phyloP scores from a whole-genome alignment of 2,113 vertebrate genomes.

The Melanotaenia duboulayi region DNA sequence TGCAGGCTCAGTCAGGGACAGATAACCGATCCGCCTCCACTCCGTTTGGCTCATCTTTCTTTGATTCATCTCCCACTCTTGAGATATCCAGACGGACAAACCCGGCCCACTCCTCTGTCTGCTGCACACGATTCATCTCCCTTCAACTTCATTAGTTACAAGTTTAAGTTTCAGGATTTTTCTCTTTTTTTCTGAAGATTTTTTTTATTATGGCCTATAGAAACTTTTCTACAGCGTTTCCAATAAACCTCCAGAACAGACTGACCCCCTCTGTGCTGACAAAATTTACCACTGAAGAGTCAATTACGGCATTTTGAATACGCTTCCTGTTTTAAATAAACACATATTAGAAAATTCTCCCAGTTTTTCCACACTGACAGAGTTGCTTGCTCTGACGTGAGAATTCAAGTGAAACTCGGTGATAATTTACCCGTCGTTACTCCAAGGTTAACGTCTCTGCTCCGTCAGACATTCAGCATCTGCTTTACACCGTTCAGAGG shows the following conservation, averaged over 20 bases:
- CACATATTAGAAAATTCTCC: too few relatives aligned
- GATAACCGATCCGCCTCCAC: conserved; percentile 60
- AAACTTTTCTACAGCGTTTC: conserved; percentile 10
- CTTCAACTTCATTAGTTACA: conserved; percentile 36
- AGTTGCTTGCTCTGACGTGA: background rate
- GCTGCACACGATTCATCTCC: conserved; percentile 54
- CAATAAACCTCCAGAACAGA: background rate
- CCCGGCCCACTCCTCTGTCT: conserved; percentile 63
- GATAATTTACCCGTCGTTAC: background rate
- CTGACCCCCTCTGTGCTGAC: background rate
- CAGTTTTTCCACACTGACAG: too few relatives aligned
- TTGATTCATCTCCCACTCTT: conserved; percentile 63
- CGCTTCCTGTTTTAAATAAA: background rate
- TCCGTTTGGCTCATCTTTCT: conserved; percentile 51
- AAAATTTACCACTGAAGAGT: background rate
- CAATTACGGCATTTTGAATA: background rate
- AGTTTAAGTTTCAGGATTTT: conserved; percentile 27
- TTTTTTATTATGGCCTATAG: conserved; percentile 9
- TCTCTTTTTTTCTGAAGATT: conserved; percentile 1
- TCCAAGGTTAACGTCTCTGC: background rate
- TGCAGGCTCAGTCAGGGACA: conserved; percentile 49
- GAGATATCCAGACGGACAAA: conserved; percentile 53
- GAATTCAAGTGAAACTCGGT: background rate
- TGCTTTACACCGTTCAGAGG: conserved; percentile 59
- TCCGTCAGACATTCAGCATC: conserved; percentile 42